Evolutionary conservation across 2,888 invertebrate species (phyloP).

Genomic region (Drosophila algonquin): DNA sequence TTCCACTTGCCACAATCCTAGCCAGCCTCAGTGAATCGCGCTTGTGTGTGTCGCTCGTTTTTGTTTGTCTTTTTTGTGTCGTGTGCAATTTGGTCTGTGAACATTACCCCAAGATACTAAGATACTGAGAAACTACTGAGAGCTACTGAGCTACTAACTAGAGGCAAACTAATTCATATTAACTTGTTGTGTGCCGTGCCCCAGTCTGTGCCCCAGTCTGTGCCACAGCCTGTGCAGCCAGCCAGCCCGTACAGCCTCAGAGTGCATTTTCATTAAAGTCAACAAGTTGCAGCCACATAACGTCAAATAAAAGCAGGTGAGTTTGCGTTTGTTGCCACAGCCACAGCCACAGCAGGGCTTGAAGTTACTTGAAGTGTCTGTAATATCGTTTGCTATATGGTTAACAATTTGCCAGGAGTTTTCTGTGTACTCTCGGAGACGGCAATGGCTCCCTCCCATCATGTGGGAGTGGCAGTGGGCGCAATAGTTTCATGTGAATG

Average conservation of each 20-base stretch:
- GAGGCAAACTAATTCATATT: slow-evolving; percentile 53
- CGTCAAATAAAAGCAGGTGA: slow-evolving; percentile 60
- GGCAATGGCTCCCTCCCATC: neutral
- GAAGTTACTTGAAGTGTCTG: slow-evolving; percentile 30
- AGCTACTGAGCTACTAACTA: slow-evolving; percentile 4
- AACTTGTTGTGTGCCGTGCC: slow-evolving; percentile 44
- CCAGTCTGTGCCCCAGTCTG: slow-evolving; percentile 10
- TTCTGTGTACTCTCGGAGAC: neutral
- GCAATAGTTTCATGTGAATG: neutral
- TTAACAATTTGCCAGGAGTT: neutral
- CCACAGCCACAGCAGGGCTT: slow-evolving; percentile 12
- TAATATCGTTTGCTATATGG: slow-evolving; percentile 29
- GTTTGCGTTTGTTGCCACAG: slow-evolving; percentile 47
- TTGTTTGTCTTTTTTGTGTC: slow-evolving; percentile 31
- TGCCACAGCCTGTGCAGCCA: neutral
- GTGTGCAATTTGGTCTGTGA: slow-evolving; percentile 62
- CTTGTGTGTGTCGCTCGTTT: slow-evolving; percentile 28
- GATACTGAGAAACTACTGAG: neutral
- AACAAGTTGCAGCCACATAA: slow-evolving; percentile 70
- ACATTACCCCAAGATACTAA: slow-evolving; percentile 49
- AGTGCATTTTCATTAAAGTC: slow-evolving; percentile 77
- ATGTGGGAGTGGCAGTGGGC: neutral
- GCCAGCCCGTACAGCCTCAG: slow-evolving; percentile 25
- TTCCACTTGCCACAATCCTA: neutral
- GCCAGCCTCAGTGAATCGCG: slow-evolving; percentile 28